A percentile compares a stretch with the other conserved stretches of the same genome.
phyloP scores from a whole-genome alignment of 2,888 invertebrate genomes.

The Glomeris marginata region DNA sequence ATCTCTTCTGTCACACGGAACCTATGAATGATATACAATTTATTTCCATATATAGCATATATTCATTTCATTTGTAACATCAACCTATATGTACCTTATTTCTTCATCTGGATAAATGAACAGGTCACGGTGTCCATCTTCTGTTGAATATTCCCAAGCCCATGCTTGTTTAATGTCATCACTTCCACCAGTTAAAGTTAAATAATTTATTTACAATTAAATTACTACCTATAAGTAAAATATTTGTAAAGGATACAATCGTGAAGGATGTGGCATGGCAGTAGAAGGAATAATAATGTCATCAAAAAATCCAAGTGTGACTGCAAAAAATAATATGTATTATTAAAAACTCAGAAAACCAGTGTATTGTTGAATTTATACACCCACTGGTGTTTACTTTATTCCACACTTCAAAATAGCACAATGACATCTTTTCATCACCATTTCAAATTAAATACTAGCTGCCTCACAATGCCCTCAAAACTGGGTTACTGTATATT shows the following conservation, averaged over 20 bases:
- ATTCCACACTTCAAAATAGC: no score
- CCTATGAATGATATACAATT: constrained; percentile 28
- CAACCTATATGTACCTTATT: constrained; percentile 35
- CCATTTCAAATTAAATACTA: no score
- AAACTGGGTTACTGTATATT: background rate
- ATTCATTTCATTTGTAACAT: background rate
- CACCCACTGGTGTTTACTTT: no score
- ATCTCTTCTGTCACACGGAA: constrained; percentile 78
- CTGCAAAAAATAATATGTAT: constrained; percentile 41
- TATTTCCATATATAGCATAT: no score
- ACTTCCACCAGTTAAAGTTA: constrained; percentile 20
- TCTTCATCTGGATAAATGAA: constrained; percentile 44
- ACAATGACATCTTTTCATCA: background rate
- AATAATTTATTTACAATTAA: background rate
- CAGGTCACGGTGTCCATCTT: constrained; percentile 70
- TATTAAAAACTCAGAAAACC: no score
- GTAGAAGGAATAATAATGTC: constrained; percentile 88
- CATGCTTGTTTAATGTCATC: constrained; percentile 49
- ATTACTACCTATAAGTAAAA: background rate
- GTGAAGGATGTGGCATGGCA: constrained; percentile 80
- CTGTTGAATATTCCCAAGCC: constrained; percentile 90
- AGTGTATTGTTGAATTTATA: no score
- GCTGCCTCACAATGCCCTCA: background rate
- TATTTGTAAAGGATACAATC: constrained; percentile 42
- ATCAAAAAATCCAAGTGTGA: constrained; percentile 90